Evolutionary conservation across 2,113 vertebrate genomes (phyloP).

Genomic region (Neotoma lepida): DNA sequence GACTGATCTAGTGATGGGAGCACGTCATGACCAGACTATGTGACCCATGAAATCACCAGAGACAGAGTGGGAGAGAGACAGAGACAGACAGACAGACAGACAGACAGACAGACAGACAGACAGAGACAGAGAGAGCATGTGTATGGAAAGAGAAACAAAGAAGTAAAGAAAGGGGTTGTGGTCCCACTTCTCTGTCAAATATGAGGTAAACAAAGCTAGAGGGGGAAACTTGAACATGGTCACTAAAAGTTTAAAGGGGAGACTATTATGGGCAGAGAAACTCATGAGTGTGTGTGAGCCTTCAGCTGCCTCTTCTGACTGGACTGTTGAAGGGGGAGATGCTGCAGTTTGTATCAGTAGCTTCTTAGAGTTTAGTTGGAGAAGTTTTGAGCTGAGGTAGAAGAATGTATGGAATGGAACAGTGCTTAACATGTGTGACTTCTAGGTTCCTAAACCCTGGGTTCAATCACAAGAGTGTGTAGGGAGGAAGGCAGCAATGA

Average conservation of each 20-base stretch:
- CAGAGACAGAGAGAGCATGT: not conserved
- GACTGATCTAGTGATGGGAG: not conserved
- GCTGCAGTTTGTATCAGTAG: not conserved
- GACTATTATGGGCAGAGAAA: not conserved
- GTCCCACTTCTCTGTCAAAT: not conserved
- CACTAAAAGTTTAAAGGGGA: not conserved
- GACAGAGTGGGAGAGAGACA: not conserved
- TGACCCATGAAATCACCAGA: not conserved
- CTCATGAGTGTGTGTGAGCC: not conserved
- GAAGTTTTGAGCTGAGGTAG: not conserved
- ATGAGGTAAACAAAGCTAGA: not conserved
- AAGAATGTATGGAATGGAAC: not conserved
- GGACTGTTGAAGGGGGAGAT: not conserved
- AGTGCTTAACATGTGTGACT: not conserved
- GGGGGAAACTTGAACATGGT: not conserved
- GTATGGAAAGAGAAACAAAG: not conserved
- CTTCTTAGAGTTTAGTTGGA: constrained; percentile 29
- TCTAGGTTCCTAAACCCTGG: not conserved
- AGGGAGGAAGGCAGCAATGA: not conserved
- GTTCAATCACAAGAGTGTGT: not conserved
- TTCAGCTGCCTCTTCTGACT: not conserved
- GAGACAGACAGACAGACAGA: not conserved
- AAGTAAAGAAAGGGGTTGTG: not conserved
- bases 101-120: not conserved
- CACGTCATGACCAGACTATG: not conserved